Evolutionary conservation across 2,888 invertebrate species (phyloP).

Genomic region (Chrysolina oricalcia): DNA sequence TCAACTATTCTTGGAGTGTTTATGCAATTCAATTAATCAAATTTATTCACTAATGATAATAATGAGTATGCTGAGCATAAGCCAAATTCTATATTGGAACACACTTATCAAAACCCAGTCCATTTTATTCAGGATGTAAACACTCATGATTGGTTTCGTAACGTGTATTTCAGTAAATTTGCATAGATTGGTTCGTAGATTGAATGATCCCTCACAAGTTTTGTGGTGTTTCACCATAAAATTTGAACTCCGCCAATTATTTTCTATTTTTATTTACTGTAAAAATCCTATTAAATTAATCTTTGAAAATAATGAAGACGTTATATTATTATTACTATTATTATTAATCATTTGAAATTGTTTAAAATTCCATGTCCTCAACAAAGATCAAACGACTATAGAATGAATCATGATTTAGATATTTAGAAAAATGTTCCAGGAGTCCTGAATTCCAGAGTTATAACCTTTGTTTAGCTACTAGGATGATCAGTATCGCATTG

Average conservation of each 20-base stretch:
- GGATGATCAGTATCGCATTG: too few species aligned
- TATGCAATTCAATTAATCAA: background rate
- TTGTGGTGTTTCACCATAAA: too few species aligned
- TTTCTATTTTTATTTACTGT: too few species aligned
- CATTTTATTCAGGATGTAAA: conserved; percentile 13
- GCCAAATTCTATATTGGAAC: conserved; percentile 5
- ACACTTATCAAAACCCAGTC: background rate
- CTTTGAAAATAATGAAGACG: too few species aligned
- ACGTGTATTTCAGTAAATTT: background rate
- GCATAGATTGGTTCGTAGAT: background rate
- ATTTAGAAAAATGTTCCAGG: background rate
- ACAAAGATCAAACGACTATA: background rate
- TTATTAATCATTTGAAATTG: too few species aligned
- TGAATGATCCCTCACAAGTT: background rate
- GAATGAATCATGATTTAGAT: background rate
- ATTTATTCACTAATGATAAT: background rate
- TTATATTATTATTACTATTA: too few species aligned
- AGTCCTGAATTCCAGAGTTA: background rate
- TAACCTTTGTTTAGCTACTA: too few species aligned
- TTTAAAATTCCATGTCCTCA: too few species aligned
- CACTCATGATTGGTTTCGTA: background rate
- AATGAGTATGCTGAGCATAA: background rate
- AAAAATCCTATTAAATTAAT: too few species aligned
- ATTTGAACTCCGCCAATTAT: too few species aligned
- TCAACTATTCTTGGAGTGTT: too few species aligned